Base-by-base conservation (phyloP, 2,797 vertebrate species). In the Intellagama lesueurii region DNA sequence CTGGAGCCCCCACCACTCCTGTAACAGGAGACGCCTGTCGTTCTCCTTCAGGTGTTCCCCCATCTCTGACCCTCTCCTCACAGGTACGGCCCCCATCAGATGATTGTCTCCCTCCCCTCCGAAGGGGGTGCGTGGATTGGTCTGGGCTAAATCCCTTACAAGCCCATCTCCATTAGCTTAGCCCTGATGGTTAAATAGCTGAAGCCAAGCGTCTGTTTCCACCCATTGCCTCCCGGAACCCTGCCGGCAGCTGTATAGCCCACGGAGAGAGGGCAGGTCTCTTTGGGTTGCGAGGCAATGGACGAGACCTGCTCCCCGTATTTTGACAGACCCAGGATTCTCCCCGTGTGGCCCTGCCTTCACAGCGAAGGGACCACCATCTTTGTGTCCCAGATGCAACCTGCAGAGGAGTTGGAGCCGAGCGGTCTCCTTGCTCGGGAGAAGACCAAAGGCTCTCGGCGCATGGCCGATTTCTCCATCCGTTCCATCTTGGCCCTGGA, bases 391-490 rank as follows among this genome's bases (percentile, higher is more conserved):
- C 47, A n/a, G 66, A 4, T 5, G 32, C 52, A 17, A 17, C 35
- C 30, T 19, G 19, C 16, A 4, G 9, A 56, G 16, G 17, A 0
- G 7, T 32, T 5, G 17, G n/a, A 14, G 22, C 60, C 5, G 3
- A 16, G 30, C 30, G 77, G 35, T 24, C 49, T 52, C 30, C 35
- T 47, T 1, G 0, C 40, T 4, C 69, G 24, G 3, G 28, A 24
- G 32, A 40, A 24, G 40, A 49, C 56, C 0, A 64, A 26, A 28
- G 7, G 81, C 12, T 35, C 87, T 26, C 86, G 28, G 49, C 75
- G 81, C 14, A 30, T 90, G 17, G 66, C 60, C 0, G 86, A 90
- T 70, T 90, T 90, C 75, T 87, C 85, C 47, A 90, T 90, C 49
- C 44, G 86, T 9, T 88, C 89, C 64, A 83, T 90, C 52, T 81